phyloP scores from a whole-genome alignment of 1,140 invertebrate species.

The Aplysia californica region DNA sequence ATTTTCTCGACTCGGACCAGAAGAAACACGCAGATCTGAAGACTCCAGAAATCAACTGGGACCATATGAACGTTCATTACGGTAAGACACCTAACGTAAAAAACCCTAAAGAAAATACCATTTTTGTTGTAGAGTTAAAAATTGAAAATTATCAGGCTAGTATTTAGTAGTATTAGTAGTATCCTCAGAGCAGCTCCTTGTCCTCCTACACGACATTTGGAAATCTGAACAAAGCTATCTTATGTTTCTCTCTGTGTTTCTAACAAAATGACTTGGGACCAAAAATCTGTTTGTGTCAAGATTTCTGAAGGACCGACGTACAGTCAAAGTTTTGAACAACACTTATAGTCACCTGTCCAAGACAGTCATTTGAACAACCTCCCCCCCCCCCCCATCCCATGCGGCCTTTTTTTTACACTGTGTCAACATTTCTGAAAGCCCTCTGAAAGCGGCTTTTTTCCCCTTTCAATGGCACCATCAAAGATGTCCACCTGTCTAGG shows the following conservation, averaged over 20 bases:
- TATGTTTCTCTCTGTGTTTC: not conserved
- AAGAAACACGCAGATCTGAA: conserved; percentile 53
- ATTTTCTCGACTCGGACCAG: conserved; percentile 46
- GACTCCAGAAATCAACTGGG: conserved; percentile 52
- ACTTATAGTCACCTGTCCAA: no score
- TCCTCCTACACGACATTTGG: not conserved
- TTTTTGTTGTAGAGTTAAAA: not conserved
- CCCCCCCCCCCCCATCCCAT: no score
- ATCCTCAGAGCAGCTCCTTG: not conserved
- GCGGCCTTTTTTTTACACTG: no score
- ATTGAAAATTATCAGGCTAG: not conserved
- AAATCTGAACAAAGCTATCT: not conserved
- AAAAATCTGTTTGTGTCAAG: no score
- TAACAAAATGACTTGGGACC: no score
- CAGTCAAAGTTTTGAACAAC: no score
- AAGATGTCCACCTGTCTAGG: no score
- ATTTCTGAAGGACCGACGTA: no score
- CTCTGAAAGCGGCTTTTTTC: no score
- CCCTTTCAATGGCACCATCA: no score
- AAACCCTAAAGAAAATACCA: not conserved
- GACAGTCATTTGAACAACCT: no score
- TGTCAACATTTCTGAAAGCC: no score
- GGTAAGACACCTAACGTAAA: conserved; percentile 10
- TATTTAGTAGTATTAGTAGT: not conserved
- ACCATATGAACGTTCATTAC: conserved; percentile 43